Base-by-base conservation (phyloP, 2,797 vertebrate species). In the Iguana delicatissima region DNA sequence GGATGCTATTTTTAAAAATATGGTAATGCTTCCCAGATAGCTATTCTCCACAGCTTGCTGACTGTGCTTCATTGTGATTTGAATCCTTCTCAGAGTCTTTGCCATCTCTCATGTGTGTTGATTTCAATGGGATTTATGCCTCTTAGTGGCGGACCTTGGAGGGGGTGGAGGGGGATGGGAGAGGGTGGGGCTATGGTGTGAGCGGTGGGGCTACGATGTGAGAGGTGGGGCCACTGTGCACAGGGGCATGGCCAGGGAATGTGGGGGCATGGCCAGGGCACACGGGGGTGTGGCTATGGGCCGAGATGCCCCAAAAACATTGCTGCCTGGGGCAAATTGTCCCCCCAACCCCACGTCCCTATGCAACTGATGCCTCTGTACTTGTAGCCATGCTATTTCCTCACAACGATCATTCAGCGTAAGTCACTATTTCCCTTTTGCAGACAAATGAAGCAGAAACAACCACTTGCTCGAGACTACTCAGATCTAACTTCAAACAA, bases 361-460 rank as follows among this genome's bases (percentile, higher is more conserved):
- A 46, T 4, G 42, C 42, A 46, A 46, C 4, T 46, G 42, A 46
- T 46, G 42, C 20, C 46, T 64, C 24, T 42, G 22, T 79, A 52
- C 67, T 38, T 32, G 32, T 55, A 1, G 73, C 16, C 57, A 20
- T 38, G 35, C 73, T 38, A 8, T 38, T 2, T 84, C 22, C 59
- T 77, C 59, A 89, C 57, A 89, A 55, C 50, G 55, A 14, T 46
- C 38, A 50, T 87, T 18, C 35, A 9, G 74, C 64, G 26, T 59
- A 89, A 80, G 64, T 42, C 16, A 84, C 52, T 38, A 38, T 84
- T 84, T 84, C 57, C 82, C 29, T 89, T 69, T 67, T 77, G 16
- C 16, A 84, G 59, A 84, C 59, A 50, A 67, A 77, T 50, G 32
- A 84, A 84, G 59, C 73, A 52, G 46, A 89, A 89, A 42, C 73